Evolutionary conservation across 2,888 invertebrate genomes (phyloP).

Genomic region (Drosophila melanosoma): DNA sequence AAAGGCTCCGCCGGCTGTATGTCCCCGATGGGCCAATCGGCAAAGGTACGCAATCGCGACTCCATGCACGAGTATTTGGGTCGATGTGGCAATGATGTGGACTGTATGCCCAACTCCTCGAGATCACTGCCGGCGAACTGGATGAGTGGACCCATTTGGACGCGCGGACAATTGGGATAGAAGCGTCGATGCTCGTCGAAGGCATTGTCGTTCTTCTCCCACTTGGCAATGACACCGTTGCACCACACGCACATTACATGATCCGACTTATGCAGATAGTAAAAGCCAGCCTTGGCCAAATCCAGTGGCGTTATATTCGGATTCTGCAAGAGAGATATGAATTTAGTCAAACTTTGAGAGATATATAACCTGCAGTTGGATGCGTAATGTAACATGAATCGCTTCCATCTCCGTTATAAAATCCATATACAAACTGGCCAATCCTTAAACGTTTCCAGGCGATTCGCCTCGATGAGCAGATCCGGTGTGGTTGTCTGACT

Average conservation of each 20-base stretch:
- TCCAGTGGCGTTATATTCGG: slow-evolving; percentile 88
- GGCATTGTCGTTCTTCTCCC: slow-evolving; percentile 93
- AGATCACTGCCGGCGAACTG: slow-evolving; percentile 85
- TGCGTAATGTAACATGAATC: background rate
- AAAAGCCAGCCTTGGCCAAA: slow-evolving; percentile 94
- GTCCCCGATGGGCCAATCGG: slow-evolving; percentile 91
- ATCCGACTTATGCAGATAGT: slow-evolving; percentile 90
- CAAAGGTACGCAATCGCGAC: slow-evolving; percentile 89
- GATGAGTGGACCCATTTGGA: slow-evolving; percentile 84
- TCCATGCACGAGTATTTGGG: slow-evolving; percentile 89
- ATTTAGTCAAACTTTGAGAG: background rate
- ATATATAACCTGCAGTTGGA: background rate
- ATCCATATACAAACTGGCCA: slow-evolving; percentile 88
- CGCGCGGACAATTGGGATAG: slow-evolving; percentile 90
- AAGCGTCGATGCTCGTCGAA: slow-evolving; percentile 92
- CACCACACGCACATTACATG: slow-evolving; percentile 94
- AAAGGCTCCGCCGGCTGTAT: slow-evolving; percentile 91
- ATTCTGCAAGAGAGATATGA: slow-evolving; percentile 74
- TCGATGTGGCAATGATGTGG: slow-evolving; percentile 87
- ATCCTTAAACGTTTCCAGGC: slow-evolving; percentile 89
- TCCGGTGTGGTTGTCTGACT: slow-evolving; percentile 77
- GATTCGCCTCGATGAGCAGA: slow-evolving; percentile 88
- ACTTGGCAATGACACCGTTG: slow-evolving; percentile 89
- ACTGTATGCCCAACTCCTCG: slow-evolving; percentile 86
- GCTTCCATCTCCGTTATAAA: background rate